Conservation (phyloP, 1,140 invertebrate species). For the Cheumatopsyche charites region DNA sequence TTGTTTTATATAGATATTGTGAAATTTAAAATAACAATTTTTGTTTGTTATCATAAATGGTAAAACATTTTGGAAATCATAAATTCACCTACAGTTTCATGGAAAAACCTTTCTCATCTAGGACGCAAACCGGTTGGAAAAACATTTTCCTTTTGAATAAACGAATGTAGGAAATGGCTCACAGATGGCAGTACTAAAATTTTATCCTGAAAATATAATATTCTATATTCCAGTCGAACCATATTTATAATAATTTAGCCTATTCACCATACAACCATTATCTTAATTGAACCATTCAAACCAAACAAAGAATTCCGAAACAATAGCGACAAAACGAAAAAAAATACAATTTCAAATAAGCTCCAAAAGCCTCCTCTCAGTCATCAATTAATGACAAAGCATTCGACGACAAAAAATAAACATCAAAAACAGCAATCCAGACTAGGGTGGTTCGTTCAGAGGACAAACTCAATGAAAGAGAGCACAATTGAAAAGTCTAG, state of each 20-base stretch:
- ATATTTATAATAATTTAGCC: too few relatives aligned
- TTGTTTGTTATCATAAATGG: too few relatives aligned
- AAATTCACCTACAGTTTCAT: neutral
- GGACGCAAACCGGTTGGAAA: slow-evolving; percentile 13
- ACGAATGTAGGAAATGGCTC: neutral
- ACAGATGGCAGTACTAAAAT: slow-evolving; percentile 13
- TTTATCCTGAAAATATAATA: neutral
- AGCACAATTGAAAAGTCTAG: slow-evolving; percentile 12
- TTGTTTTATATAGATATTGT: too few relatives aligned
- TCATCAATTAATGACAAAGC: too few relatives aligned
- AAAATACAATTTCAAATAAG: neutral
- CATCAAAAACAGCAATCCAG: too few relatives aligned
- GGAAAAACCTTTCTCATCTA: neutral
- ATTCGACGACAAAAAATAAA: too few relatives aligned
- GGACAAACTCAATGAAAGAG: slow-evolving; percentile 9
- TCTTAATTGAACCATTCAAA: too few relatives aligned
- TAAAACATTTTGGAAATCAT: neutral
- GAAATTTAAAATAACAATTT: too few relatives aligned
- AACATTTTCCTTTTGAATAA: neutral
- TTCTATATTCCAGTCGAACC: too few relatives aligned
- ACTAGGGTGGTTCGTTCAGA: neutral
- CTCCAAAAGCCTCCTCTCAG: neutral
- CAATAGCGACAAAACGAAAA: too few relatives aligned
- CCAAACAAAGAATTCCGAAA: too few relatives aligned
- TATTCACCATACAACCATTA: too few relatives aligned